Base-by-base conservation (phyloP, 2,888 invertebrate species). In the Thyatira batis region DNA sequence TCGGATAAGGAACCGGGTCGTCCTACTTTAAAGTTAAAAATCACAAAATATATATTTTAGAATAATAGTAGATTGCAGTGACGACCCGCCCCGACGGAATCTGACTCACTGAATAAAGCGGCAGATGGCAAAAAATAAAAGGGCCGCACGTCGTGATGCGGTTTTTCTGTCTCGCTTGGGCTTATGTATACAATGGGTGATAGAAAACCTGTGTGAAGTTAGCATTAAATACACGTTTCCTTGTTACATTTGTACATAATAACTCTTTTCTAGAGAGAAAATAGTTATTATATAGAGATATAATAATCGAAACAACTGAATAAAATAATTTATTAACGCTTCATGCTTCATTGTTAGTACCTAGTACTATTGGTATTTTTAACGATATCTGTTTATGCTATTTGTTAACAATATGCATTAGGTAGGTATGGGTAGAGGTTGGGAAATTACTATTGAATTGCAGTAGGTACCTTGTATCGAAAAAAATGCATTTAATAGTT, bases 1-100 rank as follows among this genome's bases (percentile, higher is more conserved):
- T 82, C 84, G 84, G 85, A 82, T 81, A 66, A 75, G 84, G 78
- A 79, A 80, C 82, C 84, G 89, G 89, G 89, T 82, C 89, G 91
- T 83, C 85, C 83, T 85, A 87, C 84, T 80, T 79, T 80, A 69
- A 73, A 77, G 69, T 75, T 76, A 76, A 76, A 78, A 81, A 79
- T 84, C 81, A 87, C 84, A 80, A 84, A 76, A 71, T 69, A 70
- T 76, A 64, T 78, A 76, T 77, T 80, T 74, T 76, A 76, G 63
- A 79, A 75, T 59, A 67, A 69, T 77, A 61, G 63, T 68, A 75
- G 72, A 79, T 71, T 79, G 82, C 84, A 88, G 86, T 81, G 89
- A 88, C 91, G 89, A 91, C 90, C 89, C 90, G 87, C 84, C 90
- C 89, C 89, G 89, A 86, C 87, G 70, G 78, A 85, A 77, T 80